phyloP scores from a whole-genome alignment of 30 jellyfish, hydroid and myxozoan genomes.

The Pelagia noctiluca region DNA sequence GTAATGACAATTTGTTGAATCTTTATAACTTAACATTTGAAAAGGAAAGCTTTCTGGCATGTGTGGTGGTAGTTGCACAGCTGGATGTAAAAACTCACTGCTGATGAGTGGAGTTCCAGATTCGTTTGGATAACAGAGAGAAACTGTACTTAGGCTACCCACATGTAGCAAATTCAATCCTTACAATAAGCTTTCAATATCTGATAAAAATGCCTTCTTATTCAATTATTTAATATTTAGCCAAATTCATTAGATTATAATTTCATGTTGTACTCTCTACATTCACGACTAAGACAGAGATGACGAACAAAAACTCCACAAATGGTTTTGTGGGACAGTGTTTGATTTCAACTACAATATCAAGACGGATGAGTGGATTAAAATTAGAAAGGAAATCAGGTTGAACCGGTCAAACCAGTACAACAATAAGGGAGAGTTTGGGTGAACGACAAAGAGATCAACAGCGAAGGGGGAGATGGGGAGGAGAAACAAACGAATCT shows the following conservation, averaged over 20 bases:
- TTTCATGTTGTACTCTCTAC: too few relatives aligned
- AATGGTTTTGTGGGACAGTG: slow-evolving; percentile 25
- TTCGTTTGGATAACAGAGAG: slow-evolving; percentile 12
- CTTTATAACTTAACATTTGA: neutral
- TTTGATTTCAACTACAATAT: slow-evolving; percentile 3
- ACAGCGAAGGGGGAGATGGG: neutral
- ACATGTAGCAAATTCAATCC: too few relatives aligned
- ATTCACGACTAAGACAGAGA: slow-evolving; percentile 20
- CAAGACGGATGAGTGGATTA: slow-evolving; percentile 2
- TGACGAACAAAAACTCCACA: neutral
- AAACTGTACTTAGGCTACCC: too few relatives aligned
- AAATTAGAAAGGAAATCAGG: neutral
- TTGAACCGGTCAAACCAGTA: slow-evolving; percentile 9
- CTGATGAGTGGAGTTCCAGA: slow-evolving; percentile 31
- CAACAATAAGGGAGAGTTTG: neutral
- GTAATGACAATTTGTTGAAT: neutral
- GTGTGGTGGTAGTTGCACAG: slow-evolving; percentile 42
- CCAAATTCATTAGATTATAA: too few relatives aligned
- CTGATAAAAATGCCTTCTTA: too few relatives aligned
- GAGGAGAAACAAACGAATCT: slow-evolving; percentile 12
- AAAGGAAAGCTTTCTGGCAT: slow-evolving; percentile 16
- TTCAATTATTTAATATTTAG: too few relatives aligned
- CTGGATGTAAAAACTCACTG: slow-evolving; percentile 43
- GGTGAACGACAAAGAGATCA: slow-evolving; percentile 4
- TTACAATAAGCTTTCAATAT: too few relatives aligned